These are phyloP conservation scores for Meandrina meandrites DNA, from an alignment of 92 coral and sea anemone genomes.

Conservation along the genomic window DNA sequence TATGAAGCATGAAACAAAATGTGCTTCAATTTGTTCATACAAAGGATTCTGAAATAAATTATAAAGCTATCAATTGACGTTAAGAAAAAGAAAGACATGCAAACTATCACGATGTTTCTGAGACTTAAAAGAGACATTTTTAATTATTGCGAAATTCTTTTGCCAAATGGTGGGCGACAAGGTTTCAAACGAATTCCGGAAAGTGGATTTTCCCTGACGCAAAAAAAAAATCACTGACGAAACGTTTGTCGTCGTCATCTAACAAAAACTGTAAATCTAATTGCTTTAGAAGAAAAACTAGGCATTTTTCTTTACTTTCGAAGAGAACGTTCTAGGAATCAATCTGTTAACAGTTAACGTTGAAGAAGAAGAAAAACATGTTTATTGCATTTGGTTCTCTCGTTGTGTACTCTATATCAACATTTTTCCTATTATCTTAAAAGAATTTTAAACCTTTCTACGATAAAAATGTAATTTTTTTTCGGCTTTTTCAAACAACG, in stretches of 20 bases:
- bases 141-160: not conserved
- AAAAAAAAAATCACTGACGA: not conserved
- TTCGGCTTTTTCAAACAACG: not conserved
- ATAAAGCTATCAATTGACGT: not conserved
- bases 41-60: not conserved
- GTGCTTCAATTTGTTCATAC: not conserved
- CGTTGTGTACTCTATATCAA: too few species aligned
- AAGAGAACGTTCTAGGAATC: not conserved
- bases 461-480: not conserved
- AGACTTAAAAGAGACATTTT: not conserved
- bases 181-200: not conserved
- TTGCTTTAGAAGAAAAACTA: too few species aligned
- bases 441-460: not conserved
- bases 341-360: too few species aligned
- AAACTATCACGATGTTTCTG: not conserved
- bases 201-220: not conserved
- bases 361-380: too few species aligned
- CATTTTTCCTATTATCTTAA: not conserved
- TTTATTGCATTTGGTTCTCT: not conserved
- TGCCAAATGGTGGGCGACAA: not conserved
- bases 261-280: too few species aligned
- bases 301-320: not conserved
- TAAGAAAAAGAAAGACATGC: not conserved
- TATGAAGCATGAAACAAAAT: too few species aligned
- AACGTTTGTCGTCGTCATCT: not conserved